Evolutionary conservation across 2,113 vertebrate species (phyloP), one percentile per base, ranked within the genome.

Genomic region (Cavia porcellus): DNA sequence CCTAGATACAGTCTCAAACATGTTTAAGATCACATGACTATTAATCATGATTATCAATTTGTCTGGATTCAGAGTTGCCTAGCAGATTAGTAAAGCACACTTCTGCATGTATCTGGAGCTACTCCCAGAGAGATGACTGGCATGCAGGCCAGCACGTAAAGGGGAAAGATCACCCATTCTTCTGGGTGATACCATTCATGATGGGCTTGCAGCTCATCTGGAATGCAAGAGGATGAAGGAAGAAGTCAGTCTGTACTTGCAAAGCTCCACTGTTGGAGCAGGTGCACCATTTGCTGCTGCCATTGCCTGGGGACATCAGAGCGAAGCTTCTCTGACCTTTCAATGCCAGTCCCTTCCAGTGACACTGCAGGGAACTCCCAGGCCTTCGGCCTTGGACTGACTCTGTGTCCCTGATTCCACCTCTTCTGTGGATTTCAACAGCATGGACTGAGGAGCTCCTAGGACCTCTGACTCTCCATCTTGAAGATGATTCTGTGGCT

Each of bases 11-110:
- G 1, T 20, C 12, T 15, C 28, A 32, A 62, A 83, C 3, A 13
- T 0, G 0, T 24, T n/a, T 35, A 2, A 35, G 6, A 28, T 15
- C 22, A 47, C 2, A 4, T 12, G 42, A 45, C 42, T 45, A 5
- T 47, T 28, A 45, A 75, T 47, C 3, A 24, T 45, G 24, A 75
- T 28, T 77, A 45, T 30, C 74, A 47, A 3, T 28, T 30, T 77
- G 42, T 15, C 42, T 75, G 6, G 22, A 77, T 30, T 77, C 45
- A 77, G 42, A 77, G 74, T 47, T 28, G 74, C 74, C 25, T 47
- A 47, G 22, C 5, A 25, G 42, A 25, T 3, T 28, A 75, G 74
- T 6, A 7, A 47, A 14, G 25, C 74, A 15, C 17, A 9, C 24
- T 45, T 15, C 42, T 77, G 45, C 2, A 2, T 30, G 45, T 15